These are phyloP conservation scores for Cephalopterus ornatus DNA, from an alignment of 2,113 vertebrate genomes.

Conservation along the genomic window DNA sequence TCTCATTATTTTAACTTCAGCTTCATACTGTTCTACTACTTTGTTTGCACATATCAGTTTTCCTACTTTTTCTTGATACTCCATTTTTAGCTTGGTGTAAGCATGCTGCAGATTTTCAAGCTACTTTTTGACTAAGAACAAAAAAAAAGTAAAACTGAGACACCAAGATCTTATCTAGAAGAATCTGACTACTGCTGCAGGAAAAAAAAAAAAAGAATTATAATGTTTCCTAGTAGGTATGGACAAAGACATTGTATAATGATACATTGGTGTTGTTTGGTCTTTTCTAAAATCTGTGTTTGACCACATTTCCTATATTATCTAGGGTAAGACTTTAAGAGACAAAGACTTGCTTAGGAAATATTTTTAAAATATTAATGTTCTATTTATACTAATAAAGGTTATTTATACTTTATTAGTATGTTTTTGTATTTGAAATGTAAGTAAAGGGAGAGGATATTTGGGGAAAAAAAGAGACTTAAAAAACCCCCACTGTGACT, in stretches of 20 bases:
- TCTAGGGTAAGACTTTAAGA: neutral
- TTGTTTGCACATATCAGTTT: neutral
- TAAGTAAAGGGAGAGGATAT: neutral
- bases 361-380: neutral
- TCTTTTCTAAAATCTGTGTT: neutral
- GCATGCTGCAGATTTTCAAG: neutral
- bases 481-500: fast-evolving
- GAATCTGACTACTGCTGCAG: neutral
- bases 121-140: neutral
- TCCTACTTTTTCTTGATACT: neutral
- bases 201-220: neutral
- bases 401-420: neutral
- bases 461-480: neutral
- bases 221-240: neutral
- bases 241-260: neutral
- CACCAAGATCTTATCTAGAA: neutral
- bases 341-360: neutral
- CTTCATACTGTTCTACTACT: neutral
- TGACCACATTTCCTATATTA: neutral
- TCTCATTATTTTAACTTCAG: conserved; percentile 5
- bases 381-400: neutral
- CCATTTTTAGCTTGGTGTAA: neutral
- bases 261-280: too few relatives aligned
- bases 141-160: neutral
- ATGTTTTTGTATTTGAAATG: neutral